Conservation (phyloP, 1,140 invertebrate species). For the Pogonomyrmex barbatus region DNA sequence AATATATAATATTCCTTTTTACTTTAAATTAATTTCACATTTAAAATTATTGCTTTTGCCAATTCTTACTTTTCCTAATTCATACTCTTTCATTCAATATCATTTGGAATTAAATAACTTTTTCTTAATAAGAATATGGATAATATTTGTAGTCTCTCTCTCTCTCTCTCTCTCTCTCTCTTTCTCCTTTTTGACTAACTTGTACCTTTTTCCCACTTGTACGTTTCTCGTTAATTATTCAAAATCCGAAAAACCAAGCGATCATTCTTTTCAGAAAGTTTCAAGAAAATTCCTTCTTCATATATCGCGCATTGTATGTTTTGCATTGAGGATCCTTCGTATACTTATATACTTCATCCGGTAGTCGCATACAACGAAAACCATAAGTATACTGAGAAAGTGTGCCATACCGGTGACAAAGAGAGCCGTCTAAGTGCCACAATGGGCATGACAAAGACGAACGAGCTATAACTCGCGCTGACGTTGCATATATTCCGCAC, state of each 20-base stretch:
- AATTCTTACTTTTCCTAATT: background rate
- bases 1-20: background rate
- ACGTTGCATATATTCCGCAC: slow-evolving; percentile 53
- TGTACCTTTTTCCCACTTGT: background rate
- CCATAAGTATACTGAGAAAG: slow-evolving; percentile 51
- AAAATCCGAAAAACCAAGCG: background rate
- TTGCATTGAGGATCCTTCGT: slow-evolving; percentile 10
- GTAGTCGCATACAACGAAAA: slow-evolving; percentile 43
- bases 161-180: background rate
- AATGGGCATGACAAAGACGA: slow-evolving; percentile 63
- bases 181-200: background rate
- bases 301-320: background rate
- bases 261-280: background rate
- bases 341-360: background rate
- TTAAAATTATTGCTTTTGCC: background rate
- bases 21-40: slow-evolving; percentile 3
- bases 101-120: background rate
- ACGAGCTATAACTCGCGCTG: slow-evolving; percentile 56
- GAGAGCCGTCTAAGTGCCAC: slow-evolving; percentile 60
- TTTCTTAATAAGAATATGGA: background rate
- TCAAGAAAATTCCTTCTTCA: slow-evolving; percentile 12
- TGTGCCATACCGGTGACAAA: slow-evolving; percentile 48
- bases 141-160: background rate
- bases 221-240: background rate
- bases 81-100: background rate